Percentiles rank a stretch among this genome's conserved stretches.
Evolutionary conservation across 2,113 vertebrate species (phyloP).

Genomic region (Morone saxatilis): DNA sequence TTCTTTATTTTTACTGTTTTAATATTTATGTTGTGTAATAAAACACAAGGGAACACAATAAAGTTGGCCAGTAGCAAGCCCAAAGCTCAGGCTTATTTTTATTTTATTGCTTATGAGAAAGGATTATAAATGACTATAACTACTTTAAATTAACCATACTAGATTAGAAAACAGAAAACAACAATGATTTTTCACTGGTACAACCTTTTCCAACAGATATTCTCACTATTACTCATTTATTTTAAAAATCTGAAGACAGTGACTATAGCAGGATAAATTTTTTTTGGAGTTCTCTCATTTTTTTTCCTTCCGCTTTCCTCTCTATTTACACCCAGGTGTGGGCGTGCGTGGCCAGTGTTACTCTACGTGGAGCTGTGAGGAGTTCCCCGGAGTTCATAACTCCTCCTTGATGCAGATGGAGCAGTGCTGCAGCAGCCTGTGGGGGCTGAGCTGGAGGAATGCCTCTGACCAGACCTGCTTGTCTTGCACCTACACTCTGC

Average conservation of each 20-base stretch:
- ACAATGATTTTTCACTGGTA: too few species aligned
- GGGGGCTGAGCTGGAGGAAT: conserved; percentile 91
- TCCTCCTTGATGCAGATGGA: conserved; percentile 84
- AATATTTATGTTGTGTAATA: too few species aligned
- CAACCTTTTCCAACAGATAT: not conserved
- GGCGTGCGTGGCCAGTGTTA: conserved; percentile 86
- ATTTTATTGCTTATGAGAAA: too few species aligned
- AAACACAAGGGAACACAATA: too few species aligned
- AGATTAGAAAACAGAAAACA: too few species aligned
- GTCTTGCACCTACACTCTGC: conserved; percentile 84
- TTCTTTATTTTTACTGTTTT: too few species aligned
- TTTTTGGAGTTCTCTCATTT: not conserved
- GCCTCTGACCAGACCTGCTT: conserved; percentile 83
- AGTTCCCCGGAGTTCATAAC: conserved; percentile 74
- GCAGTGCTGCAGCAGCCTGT: conserved; percentile 88
- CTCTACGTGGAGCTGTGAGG: conserved; percentile 87
- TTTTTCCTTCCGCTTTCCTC: not conserved
- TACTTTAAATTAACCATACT: too few species aligned
- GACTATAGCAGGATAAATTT: not conserved
- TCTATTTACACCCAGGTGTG: conserved; percentile 43
- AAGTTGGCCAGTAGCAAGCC: too few species aligned
- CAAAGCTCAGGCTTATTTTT: too few species aligned
- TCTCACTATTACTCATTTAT: too few species aligned
- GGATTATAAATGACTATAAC: too few species aligned
- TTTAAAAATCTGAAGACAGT: not conserved